A percentile compares a stretch with the other conserved stretches of the same genome.
These are phyloP conservation scores for Crotalus horridus DNA, from an alignment of 2,113 vertebrate species.

Conservation along the genomic window DNA sequence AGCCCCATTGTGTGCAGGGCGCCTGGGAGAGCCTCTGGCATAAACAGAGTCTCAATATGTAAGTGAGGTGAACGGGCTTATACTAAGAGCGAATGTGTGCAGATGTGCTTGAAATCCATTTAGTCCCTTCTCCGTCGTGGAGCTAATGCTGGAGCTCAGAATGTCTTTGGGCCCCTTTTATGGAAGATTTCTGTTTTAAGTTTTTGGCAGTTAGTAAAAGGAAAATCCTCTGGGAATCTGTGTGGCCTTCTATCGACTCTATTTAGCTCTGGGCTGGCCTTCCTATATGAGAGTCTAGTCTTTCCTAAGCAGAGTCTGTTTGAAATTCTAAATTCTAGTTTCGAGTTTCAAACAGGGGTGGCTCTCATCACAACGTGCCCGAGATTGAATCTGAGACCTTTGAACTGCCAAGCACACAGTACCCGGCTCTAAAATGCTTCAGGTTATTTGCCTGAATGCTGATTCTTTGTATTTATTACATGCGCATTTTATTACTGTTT, in stretches of 20 bases:
- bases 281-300: background rate
- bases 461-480: background rate
- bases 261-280: background rate
- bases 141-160: background rate
- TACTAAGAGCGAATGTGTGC: background rate
- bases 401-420: background rate
- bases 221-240: too few species aligned
- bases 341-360: background rate
- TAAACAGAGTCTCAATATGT: background rate
- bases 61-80: background rate
- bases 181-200: background rate
- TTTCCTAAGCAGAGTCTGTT: background rate
- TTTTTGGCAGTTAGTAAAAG: background rate
- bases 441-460: background rate
- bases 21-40: background rate
- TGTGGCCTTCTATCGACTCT: rapidly evolving
- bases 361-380: background rate
- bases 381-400: background rate
- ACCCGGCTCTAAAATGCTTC: background rate
- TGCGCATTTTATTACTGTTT: background rate
- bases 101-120: background rate
- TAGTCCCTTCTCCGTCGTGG: background rate
- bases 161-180: background rate
- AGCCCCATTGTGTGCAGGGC: background rate
- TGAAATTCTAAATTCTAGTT: background rate